Evolutionary conservation across 1,140 invertebrate genomes (phyloP).

Genomic region (Cydia fagiglandana): DNA sequence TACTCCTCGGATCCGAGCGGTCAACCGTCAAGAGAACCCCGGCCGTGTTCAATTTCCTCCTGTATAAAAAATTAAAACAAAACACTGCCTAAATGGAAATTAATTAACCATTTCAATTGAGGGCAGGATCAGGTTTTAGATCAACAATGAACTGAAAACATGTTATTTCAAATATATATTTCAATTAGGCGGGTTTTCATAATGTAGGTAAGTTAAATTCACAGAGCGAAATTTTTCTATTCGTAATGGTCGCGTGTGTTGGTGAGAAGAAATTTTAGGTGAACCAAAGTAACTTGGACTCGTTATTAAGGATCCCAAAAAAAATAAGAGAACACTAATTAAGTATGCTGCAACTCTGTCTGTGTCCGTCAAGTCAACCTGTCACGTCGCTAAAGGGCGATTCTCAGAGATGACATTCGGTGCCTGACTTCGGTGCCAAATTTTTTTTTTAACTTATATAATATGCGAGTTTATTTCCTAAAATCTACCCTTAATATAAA

Average conservation of each 20-base stretch:
- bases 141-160: conserved; percentile 46
- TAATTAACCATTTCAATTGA: conserved; percentile 25
- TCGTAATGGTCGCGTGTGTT: neutral
- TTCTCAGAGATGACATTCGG: too few relatives aligned
- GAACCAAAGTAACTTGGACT: neutral
- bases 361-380: too few relatives aligned
- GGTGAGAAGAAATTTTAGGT: neutral
- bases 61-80: conserved; percentile 13
- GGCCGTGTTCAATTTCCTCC: neutral
- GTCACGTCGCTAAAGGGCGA: too few relatives aligned
- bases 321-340: too few relatives aligned
- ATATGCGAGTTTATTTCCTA: too few relatives aligned
- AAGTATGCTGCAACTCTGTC: too few relatives aligned
- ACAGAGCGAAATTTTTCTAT: conserved; percentile 47
- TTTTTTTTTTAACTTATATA: too few relatives aligned
- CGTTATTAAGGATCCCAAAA: too few relatives aligned
- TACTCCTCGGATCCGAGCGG: neutral
- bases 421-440: too few relatives aligned
- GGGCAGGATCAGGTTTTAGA: conserved; percentile 17
- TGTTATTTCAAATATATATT: conserved; percentile 66
- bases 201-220: conserved; percentile 64
- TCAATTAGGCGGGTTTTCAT: conserved; percentile 64
- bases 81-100: conserved; percentile 14
- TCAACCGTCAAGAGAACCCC: neutral
- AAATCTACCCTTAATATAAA: too few relatives aligned